phyloP scores from a whole-genome alignment of 2,113 vertebrate genomes.

The Sinocyclocheilus maitianheensis region DNA sequence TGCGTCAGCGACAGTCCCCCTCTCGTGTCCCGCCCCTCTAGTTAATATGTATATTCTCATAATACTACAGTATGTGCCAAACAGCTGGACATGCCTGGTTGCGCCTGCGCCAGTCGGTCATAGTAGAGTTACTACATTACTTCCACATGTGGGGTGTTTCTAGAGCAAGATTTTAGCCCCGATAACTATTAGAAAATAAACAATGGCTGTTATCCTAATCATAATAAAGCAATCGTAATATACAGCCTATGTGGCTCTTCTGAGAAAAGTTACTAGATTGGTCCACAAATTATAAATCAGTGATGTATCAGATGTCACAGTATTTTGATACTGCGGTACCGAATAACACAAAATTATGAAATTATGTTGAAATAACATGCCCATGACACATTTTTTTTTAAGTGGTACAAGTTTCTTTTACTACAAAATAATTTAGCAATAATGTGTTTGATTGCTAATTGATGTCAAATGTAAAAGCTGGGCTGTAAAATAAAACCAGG shows the following conservation, averaged over 20 bases:
- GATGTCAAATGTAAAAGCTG: neutral
- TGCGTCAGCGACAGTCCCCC: conserved; percentile 42
- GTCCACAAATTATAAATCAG: neutral
- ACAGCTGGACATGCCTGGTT: neutral
- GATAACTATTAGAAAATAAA: neutral
- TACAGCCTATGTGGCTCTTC: neutral
- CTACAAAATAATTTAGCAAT: neutral
- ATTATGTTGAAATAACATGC: neutral
- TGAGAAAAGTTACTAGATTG: neutral
- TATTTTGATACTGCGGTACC: neutral
- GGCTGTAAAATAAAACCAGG: neutral
- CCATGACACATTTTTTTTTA: neutral
- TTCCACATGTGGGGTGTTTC: conserved; percentile 18
- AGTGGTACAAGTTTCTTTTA: neutral
- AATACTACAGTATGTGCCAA: neutral
- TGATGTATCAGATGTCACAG: neutral
- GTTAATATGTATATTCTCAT: neutral
- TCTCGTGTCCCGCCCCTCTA: neutral
- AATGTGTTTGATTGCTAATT: neutral
- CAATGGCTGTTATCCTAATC: neutral
- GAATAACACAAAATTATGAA: neutral
- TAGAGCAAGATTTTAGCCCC: neutral
- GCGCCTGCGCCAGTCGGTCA: neutral
- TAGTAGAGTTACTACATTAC: conserved; percentile 29
- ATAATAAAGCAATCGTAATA: neutral